Conservation (phyloP, 2,113 vertebrate genomes). For the Agapornis roseicollis region DNA sequence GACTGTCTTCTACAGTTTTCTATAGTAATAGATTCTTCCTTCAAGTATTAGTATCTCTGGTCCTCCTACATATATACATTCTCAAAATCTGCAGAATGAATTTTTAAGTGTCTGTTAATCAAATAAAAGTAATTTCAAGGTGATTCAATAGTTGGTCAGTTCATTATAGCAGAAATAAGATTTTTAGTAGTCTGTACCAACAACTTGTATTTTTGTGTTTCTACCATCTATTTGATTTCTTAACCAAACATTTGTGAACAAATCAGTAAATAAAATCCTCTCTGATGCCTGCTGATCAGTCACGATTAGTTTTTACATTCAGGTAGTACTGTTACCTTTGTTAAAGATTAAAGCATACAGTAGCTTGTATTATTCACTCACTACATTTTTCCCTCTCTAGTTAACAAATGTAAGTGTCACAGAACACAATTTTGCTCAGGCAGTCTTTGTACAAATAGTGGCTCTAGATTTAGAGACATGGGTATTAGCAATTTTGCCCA, state of each 20-base stretch:
- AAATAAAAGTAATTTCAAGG: not conserved
- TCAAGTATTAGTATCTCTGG: not conserved
- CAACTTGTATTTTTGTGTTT: not conserved
- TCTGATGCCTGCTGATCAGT: not conserved
- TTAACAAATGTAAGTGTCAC: not conserved
- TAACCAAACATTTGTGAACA: not conserved
- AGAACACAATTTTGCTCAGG: not conserved
- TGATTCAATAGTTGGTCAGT: not conserved
- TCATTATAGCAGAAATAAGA: not conserved
- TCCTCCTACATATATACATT: not conserved
- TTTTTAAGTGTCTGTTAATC: not conserved
- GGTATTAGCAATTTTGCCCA: constrained; percentile 5
- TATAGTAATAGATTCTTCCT: not conserved
- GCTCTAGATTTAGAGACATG: not conserved
- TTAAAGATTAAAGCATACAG: not conserved
- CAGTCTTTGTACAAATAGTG: not conserved
- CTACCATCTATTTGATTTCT: not conserved
- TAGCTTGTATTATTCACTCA: not conserved
- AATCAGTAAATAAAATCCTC: not conserved
- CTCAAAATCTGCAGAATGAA: not conserved
- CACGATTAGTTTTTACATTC: not conserved
- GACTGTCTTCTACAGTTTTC: not conserved
- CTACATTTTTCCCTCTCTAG: not conserved
- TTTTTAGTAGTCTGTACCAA: not conserved
- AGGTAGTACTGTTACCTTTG: not conserved